Conservation (phyloP, 92 coral and sea anemone genomes). For the Heliopora coerulea region DNA sequence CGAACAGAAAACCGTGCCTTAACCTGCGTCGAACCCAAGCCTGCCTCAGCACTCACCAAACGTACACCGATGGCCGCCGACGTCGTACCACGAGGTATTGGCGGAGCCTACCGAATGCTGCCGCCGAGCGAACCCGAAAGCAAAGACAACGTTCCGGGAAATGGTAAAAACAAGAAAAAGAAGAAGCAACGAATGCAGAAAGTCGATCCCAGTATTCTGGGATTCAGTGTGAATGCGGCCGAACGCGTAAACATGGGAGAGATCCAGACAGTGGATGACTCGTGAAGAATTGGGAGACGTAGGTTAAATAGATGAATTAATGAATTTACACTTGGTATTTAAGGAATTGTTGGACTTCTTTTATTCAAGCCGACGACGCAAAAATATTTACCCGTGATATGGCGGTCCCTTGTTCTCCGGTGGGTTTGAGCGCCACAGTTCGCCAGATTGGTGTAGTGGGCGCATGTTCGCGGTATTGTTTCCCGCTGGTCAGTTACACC, state of each 20-base stretch:
- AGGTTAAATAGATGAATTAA: neutral
- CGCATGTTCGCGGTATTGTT: neutral
- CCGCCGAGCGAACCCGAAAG: slow-evolving; percentile 29
- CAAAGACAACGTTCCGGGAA: slow-evolving; percentile 53
- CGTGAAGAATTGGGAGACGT: slow-evolving; percentile 11
- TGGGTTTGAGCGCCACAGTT: neutral
- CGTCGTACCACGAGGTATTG: slow-evolving; percentile 41
- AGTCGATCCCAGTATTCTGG: slow-evolving; percentile 94
- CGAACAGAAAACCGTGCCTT: slow-evolving; percentile 38
- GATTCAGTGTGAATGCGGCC: slow-evolving; percentile 93
- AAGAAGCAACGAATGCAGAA: slow-evolving; percentile 96
- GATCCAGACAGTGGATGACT: slow-evolving; percentile 91
- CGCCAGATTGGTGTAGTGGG: no score
- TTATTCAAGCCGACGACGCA: neutral
- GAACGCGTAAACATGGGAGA: slow-evolving; percentile 99
- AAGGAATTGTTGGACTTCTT: neutral
- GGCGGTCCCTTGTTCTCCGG: neutral
- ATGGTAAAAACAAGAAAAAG: slow-evolving; percentile 66
- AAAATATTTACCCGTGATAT: neutral
- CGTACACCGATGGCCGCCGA: slow-evolving; percentile 5
- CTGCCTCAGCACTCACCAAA: slow-evolving; percentile 27
- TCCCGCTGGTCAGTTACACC: neutral
- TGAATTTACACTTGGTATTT: neutral
- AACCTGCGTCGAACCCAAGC: no score
- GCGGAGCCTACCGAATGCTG: slow-evolving; percentile 42